Base-by-base conservation (phyloP, 2,113 vertebrate genomes). In the Protobothrops mucrosquamatus region DNA sequence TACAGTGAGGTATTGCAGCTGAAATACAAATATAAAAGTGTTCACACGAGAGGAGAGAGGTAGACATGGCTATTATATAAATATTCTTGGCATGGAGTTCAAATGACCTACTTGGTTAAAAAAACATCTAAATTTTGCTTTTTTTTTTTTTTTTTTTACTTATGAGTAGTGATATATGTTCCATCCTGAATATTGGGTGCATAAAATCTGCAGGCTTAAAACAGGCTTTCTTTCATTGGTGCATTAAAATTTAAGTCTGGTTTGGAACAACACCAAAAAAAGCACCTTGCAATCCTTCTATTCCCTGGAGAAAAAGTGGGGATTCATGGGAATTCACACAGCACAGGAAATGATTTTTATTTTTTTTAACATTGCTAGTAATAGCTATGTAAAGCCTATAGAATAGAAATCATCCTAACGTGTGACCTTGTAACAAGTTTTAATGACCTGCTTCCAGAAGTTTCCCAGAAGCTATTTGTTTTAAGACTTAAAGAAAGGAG, bases 1-100 rank as follows among this genome's bases (percentile, higher is more conserved):
- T 95, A 94, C 85, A 92, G 95, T 59, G 56, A 88, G 92, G 94
- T 95, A 90, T 95, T 92, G 88, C 92, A 95, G 52, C 43, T 81
- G 34, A 43, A 90, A 87, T 91, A 88, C 56, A 93, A 88, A 96
- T 95, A 95, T 94, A 91, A 95, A 81, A 94, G n/a, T 3, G 64
- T 89, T 93, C 55, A 64, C 61, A 93, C 6, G 69, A 0, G 0
- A 92, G 90, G 94, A 15, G 87, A 92, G 81, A 93, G 48, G 43
- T 23, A 91, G 88, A 54, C 4, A 85, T 81, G 91, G 3, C 4
- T 90, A 56, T 93, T 3, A 89, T 56, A 93, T 91, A 95, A 14
- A 10, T 85, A 55, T 0, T 86, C n/a, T 54, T 9, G 15, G 0
- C 81, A 55, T 1, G 85, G 4, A 4, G 11, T 94, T 18, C 51